These are phyloP conservation scores for Amiota mariae DNA, from an alignment of 2,888 invertebrate species.

Conservation along the genomic window DNA sequence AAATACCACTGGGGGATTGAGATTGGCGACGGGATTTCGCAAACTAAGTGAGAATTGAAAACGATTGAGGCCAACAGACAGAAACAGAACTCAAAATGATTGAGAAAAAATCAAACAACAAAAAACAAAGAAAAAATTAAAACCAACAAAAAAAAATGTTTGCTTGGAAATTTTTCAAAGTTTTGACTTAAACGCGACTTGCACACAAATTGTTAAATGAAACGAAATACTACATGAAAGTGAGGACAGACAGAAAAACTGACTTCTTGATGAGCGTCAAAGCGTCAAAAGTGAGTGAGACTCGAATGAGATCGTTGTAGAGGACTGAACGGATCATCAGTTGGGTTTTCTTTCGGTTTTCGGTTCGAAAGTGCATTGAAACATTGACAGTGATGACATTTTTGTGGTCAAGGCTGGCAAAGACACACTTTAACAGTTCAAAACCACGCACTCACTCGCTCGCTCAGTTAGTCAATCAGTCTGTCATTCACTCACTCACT, in stretches of 20 bases:
- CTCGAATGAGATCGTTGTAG: no score
- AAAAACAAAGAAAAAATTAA: constrained; percentile 16
- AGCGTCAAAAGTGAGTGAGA: no score
- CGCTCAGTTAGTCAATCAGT: neutral
- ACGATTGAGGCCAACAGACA: no score
- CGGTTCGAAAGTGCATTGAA: constrained; percentile 61
- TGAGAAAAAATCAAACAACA: neutral
- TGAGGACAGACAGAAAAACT: no score
- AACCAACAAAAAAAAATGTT: constrained; percentile 42
- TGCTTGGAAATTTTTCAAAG: constrained; percentile 51
- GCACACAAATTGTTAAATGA: constrained; percentile 25
- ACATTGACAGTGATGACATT: constrained; percentile 72
- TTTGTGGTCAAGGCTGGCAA: constrained; percentile 60
- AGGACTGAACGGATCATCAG: neutral
- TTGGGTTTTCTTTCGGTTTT: constrained; percentile 22
- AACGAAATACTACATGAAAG: neutral
- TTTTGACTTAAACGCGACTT: constrained; percentile 56
- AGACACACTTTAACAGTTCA: neutral
- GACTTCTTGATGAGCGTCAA: no score
- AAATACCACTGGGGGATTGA: neutral
- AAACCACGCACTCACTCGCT: neutral
- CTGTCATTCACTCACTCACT: constrained; percentile 10
- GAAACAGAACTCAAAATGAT: neutral
- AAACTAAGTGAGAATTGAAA: constrained; percentile 9
- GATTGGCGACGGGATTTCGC: neutral